Conservation (phyloP, 2,888 invertebrate species). For the Cremastinae sp. region DNA sequence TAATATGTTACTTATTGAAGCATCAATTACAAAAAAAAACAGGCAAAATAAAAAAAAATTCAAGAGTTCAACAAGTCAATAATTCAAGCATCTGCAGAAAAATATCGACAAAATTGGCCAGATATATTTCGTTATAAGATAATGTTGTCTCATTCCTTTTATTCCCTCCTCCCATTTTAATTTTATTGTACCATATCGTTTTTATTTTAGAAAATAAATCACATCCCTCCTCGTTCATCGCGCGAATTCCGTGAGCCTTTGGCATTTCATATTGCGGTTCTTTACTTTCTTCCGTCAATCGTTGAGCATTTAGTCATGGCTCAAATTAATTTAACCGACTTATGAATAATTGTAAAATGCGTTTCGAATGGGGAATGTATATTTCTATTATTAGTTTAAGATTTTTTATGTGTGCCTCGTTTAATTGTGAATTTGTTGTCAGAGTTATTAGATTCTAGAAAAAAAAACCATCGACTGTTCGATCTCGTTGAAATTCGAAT, state of each 20-base stretch:
- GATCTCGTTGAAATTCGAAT: background rate
- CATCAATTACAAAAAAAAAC: no score
- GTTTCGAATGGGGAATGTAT: constrained; percentile 52
- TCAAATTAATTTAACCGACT: constrained; percentile 52
- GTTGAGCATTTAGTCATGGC: constrained; percentile 60
- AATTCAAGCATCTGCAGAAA: no score
- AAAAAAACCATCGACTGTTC: constrained; percentile 25
- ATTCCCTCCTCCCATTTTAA: background rate
- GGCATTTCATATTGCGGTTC: constrained; percentile 47
- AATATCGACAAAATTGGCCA: no score
- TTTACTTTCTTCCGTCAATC: background rate
- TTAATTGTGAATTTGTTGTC: constrained; percentile 48
- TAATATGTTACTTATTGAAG: no score
- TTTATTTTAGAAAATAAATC: no score
- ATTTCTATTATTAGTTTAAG: constrained; percentile 59
- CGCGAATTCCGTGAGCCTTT: constrained; percentile 47
- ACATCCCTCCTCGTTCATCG: constrained; percentile 20
- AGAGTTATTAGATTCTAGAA: constrained; percentile 43
- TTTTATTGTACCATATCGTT: no score
- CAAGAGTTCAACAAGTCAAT: no score
- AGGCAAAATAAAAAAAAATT: no score
- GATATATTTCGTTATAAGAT: no score
- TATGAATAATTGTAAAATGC: constrained; percentile 45
- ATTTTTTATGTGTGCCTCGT: constrained; percentile 47
- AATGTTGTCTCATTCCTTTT: no score